Conservation (phyloP, 2,797 vertebrate genomes). For the Smutsia temminckii region DNA sequence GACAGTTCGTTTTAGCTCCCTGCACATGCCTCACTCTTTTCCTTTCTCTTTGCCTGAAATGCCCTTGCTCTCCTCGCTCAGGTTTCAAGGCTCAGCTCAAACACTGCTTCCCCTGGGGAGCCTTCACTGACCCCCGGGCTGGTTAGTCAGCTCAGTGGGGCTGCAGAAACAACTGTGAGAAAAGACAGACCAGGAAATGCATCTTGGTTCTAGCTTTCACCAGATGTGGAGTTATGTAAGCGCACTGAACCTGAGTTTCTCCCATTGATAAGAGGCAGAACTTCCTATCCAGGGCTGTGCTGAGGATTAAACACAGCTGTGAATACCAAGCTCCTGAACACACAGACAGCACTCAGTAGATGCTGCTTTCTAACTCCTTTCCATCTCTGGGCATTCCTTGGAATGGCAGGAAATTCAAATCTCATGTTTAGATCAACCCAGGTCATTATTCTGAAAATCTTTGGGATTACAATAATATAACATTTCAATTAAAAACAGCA, state of each 20-base stretch:
- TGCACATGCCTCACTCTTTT: neutral
- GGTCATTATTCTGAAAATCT: neutral
- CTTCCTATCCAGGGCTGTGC: neutral
- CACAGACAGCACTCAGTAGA: neutral
- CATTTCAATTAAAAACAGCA: slow-evolving; percentile 1
- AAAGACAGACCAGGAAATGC: slow-evolving; percentile 27
- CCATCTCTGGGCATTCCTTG: neutral
- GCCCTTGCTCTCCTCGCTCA: neutral
- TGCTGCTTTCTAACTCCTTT: neutral
- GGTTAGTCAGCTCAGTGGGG: neutral
- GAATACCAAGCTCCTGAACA: neutral
- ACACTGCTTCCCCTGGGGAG: neutral
- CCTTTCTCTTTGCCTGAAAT: slow-evolving; percentile 46
- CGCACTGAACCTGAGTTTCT: slow-evolving; percentile 1
- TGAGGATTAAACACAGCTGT: neutral
- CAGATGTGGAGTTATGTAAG: neutral
- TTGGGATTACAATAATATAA: neutral
- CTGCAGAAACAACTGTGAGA: neutral
- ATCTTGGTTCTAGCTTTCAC: neutral
- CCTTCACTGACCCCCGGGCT: neutral
- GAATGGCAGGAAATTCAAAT: neutral
- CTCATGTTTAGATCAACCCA: neutral
- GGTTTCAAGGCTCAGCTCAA: neutral
- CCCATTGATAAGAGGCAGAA: neutral
- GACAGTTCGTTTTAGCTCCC: neutral